Base-by-base conservation (phyloP, 2,888 invertebrate genomes). In the Ophion obscuratus region DNA sequence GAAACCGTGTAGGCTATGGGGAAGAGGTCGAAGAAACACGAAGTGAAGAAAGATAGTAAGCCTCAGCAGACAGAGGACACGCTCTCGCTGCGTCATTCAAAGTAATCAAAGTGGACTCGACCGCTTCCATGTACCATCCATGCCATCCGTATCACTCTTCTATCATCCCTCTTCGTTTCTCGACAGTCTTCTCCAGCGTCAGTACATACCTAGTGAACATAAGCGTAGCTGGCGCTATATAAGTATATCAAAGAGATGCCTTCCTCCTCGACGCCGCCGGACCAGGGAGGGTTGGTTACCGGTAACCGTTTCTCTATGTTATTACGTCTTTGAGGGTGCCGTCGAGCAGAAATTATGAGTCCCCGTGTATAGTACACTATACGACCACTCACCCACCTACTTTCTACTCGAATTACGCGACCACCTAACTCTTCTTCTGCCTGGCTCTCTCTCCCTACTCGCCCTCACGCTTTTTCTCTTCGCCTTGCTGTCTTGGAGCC, bases 271-370 rank as follows among this genome's bases (percentile, higher is more conserved):
- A 62, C 67, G 80, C 76, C 75, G 68, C 85, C 53, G 86, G 78
- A 84, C 79, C 81, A 81, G 67, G 31, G 84, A 87, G 87, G 88
- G 86, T 86, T 84, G 88, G 86, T 86, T 85, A 87, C 86, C 83
- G 83, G 86, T 86, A 86, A 84, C 83, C 87, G 86, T 92, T 92
- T 91, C 90, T 87, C 87, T 86, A 86, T 86, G 88, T 89, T 88
- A 87, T 88, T 92, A 91, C 91, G 90, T 92, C 92, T 92, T 92
- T 92, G 91, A 91, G 90, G 89, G 91, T 89, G 90, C 89, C 89
- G 91, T 90, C 90, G 90, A 91, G 91, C 91, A 91, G 92, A 92
- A 92, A 92, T 92, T 92, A 92, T 92, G 92, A 92, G 89, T 90
- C 90, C 87, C 89, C 89, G 85, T 91, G 87, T 87, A 87, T 86